Base-by-base conservation (phyloP, 1,140 invertebrate species). In the Hermetia illucens region DNA sequence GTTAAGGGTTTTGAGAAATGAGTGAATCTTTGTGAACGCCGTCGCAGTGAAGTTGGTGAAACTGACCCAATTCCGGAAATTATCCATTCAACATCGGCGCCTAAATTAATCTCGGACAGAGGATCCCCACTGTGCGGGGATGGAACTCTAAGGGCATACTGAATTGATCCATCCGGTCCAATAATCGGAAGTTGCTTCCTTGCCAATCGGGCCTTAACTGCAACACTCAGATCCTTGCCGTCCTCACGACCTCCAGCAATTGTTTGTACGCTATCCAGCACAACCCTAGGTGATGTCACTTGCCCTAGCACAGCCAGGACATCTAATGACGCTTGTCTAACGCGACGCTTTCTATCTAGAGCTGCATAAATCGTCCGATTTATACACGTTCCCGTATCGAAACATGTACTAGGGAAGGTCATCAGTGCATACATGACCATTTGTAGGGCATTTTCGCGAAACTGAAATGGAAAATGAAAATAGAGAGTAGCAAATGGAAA, bases 271-370 rank as follows among this genome's bases (percentile, higher is more conserved):
- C 65, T 64, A 33, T 64, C 49, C 17, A 74, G 39, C 13, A 75
- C 64, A 15, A 49, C 42, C 4, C 53, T 44, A 18, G 73, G 59
- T 17, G 74, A 73, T 41, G 80, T 70, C 21, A 82, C 72, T 55
- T 87, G 82, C 3, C 77, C 77, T 4, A 89, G 55, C 18, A 81
- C 74, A 3, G 85, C 79, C 33, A 88, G 58, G 32, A 80, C 75
- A 54, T 90, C 86, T n/a, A 90, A 61, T 0, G 82, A 70, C 3
- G 82, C 77, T 47, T 85, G 82, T 9, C 84, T 65, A 1, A 90
- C 81, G 45, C 77, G 65, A 38, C 81, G 62, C 47, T 81, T 77
- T 2, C 68, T 62, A 63, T 86, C 82, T 16, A 68, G 65, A 13
- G 83, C 63, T 36, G 72, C 66, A 24, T 65, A 64, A 12, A 72